Evolutionary conservation across 30 jellyfish, hydroid and myxozoan genomes (phyloP), one percentile per base, ranked within the genome.

Genomic region (Hydractinia echinata): DNA sequence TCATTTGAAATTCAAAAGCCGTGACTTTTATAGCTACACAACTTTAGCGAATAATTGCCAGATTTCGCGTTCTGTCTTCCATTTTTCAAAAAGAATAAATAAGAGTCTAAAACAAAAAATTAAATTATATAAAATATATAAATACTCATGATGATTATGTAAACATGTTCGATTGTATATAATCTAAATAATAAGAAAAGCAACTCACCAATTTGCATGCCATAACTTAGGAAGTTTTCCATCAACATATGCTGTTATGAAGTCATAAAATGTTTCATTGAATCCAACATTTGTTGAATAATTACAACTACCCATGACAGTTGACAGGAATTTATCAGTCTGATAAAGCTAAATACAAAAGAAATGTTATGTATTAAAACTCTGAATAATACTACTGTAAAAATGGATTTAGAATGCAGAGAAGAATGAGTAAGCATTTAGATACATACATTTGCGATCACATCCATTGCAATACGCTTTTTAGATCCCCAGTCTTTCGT

Each of bases 231-330:
- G 81, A 19, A 71, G 51, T 20, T 30, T 71, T 71, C n/a, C 14
- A 71, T 71, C 81, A 7, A 71, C 81, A 71, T 71, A 71, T 19
- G 81, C 81, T 20, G 81, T 9, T 20, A 71, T 20, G 53, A 71
- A 71, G 61, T 71, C 60, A 20, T 71, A 71, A 71, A 71, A 71
- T 7, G 55, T 71, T 71, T 30, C 55, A 50, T 30, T 71, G 55
- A 20, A 50, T 20, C 61, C 61, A 30, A 71, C 81, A 50, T 30
- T 71, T 9, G 81, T 71, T n/a, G 55, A 30, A 52, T 71, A 71
- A 71, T 5, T 14, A 52, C 81, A 71, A 71, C 81, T 71, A 4
- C 81, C 81, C 81, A 71, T 71, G 39, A 60, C 39, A 7, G 55
- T 5, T 71, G 81, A 71, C 39, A 71, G 81, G 53, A 71, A 60